Percentiles rank a stretch among this genome's conserved stretches.
These are phyloP conservation scores for Aphelocoma californica DNA, from an alignment of 2,797 vertebrate species.

Conservation along the genomic window DNA sequence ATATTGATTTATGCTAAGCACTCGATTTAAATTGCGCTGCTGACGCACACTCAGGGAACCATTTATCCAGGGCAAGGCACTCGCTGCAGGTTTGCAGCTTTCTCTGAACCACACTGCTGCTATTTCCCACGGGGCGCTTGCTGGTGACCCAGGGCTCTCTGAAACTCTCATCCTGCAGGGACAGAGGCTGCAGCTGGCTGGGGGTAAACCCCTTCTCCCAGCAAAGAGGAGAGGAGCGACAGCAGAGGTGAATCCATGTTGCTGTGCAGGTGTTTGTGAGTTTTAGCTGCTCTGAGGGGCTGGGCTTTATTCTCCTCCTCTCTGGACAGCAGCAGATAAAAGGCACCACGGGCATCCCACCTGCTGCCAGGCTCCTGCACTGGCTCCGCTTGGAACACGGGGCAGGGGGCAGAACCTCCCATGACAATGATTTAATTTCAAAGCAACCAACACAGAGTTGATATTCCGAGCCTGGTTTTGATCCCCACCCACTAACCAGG, in stretches of 20 bases:
- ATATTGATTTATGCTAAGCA: background rate
- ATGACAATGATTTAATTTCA: background rate
- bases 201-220: background rate
- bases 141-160: background rate
- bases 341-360: background rate
- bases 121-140: background rate
- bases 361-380: background rate
- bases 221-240: background rate
- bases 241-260: fast-evolving
- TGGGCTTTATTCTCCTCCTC: background rate
- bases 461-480: background rate
- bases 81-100: background rate
- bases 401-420: background rate
- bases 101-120: fast-evolving
- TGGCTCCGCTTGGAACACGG: fast-evolving
- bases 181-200: fast-evolving
- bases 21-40: background rate
- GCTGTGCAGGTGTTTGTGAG: too few species aligned
- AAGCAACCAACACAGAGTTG: background rate
- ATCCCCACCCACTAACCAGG: background rate
- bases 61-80: background rate
- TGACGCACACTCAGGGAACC: background rate
- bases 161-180: fast-evolving
- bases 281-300: background rate
- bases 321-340: background rate